These are phyloP conservation scores for Amia ocellicauda DNA, from an alignment of 2,113 vertebrate species.

Conservation along the genomic window DNA sequence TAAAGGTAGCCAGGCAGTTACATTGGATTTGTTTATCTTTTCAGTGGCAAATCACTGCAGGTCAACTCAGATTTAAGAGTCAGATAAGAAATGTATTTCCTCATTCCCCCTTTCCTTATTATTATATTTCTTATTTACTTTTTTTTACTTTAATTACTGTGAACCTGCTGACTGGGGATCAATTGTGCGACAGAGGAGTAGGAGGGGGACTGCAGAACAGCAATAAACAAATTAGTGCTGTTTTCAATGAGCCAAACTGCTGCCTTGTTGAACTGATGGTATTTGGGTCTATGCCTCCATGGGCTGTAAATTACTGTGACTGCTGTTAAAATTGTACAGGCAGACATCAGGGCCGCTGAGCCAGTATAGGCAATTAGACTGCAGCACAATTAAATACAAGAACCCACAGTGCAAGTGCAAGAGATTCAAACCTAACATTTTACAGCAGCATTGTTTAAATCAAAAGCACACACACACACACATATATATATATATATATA, in stretches of 20 bases:
- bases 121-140: constrained; percentile 34
- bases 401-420: no score
- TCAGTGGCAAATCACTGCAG: constrained; percentile 48
- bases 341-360: constrained; percentile 20
- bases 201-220: constrained; percentile 52
- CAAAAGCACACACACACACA: no score
- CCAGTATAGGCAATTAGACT: neutral
- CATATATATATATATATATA: no score
- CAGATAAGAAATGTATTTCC: constrained; percentile 54
- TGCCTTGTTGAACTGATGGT: constrained; percentile 61
- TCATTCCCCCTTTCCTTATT: constrained; percentile 9
- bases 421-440: no score
- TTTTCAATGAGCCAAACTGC: constrained; percentile 56
- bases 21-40: constrained; percentile 51
- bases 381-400: no score
- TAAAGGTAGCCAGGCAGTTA: constrained; percentile 32
- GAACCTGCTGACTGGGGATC: constrained; percentile 51
- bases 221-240: constrained; percentile 76
- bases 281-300: constrained; percentile 57
- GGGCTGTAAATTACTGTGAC: constrained; percentile 66
- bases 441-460: no score
- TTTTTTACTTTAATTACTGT: constrained; percentile 57
- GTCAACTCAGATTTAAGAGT: constrained; percentile 51
- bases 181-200: constrained; percentile 47
- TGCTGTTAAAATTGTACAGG: constrained; percentile 39